phyloP scores from a whole-genome alignment of 2,888 invertebrate species.

The Andrena minutula region DNA sequence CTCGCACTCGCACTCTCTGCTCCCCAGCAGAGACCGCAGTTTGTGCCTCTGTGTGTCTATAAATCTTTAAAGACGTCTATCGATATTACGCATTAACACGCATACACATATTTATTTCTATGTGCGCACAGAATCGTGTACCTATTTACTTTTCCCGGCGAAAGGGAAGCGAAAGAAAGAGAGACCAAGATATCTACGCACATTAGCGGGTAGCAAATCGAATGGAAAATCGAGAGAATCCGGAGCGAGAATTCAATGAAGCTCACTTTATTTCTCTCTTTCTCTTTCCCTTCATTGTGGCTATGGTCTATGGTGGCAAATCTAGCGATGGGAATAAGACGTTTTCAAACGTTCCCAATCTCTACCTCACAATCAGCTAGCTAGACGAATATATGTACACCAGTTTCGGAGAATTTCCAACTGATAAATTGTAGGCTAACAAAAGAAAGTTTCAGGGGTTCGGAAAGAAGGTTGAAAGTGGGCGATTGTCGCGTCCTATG shows the following conservation, averaged over 20 bases:
- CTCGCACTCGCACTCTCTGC: neutral
- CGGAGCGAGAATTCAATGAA: neutral
- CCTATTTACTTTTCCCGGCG: neutral
- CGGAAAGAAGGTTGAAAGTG: too few species aligned
- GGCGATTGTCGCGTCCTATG: neutral
- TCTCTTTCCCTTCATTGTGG: neutral
- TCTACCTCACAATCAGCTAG: neutral
- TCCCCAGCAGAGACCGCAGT: neutral
- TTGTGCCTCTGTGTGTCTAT: neutral
- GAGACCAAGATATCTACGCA: neutral
- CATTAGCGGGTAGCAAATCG: neutral
- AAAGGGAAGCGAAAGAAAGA: neutral
- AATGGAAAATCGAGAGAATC: neutral
- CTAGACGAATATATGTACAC: neutral
- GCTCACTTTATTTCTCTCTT: neutral
- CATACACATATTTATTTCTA: constrained; percentile 5
- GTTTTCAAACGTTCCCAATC: neutral
- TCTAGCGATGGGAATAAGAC: constrained; percentile 15
- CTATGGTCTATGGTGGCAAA: neutral
- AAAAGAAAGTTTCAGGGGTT: too few species aligned
- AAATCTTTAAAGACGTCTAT: neutral
- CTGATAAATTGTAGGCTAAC: too few species aligned
- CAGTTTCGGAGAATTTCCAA: neutral
- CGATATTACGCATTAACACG: constrained; percentile 1
- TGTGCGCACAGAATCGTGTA: constrained; percentile 37